Evolutionary conservation across 2,113 vertebrate genomes (phyloP), one percentile per base, ranked within the genome.

Genomic region (Triplophysa rosa): DNA sequence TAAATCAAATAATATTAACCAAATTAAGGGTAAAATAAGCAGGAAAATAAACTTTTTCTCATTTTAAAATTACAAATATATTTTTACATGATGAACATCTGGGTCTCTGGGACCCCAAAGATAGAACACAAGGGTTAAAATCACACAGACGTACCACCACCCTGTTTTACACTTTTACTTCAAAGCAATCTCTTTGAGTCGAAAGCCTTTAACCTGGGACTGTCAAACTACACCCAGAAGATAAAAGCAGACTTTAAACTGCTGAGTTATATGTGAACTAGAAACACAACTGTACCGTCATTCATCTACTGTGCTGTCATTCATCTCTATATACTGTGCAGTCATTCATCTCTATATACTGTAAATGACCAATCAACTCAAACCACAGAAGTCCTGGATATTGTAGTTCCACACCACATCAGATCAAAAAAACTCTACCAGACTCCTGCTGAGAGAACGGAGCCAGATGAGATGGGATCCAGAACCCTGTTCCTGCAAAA

Each of bases 381-480:
- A 72, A 54, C 7, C 33, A 72, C 29, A 37, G 7, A 29, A 8
- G 56, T 45, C 56, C 70, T 73, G 70, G 70, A 61, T 63, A 75
- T 63, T 24, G 58, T 47, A 26, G 33, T 24, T 47, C 10, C 12
- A 75, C 72, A 63, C 21, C 13, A 42, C 37, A 74, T 62, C 58
- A 23, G 52, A 59, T 19, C 37, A 29, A 67, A 17, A 33, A 12
- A 67, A 13, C 17, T 47, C 21, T 24, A 37, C 13, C 29, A 61
- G 70, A 7, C 33, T 33, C 56, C 56, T 61, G 56, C 40, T 63
- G 59, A 0, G 40, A 63, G 40, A 74, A 74, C 26, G 23, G 40
- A 75, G 40, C 58, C 16, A 75, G 40, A 75, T 47, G 21, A 75
- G 72, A 45, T 63, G 40, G 37, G 1, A 75, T 75, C 72, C 72